Evolutionary conservation across 2,888 invertebrate species (phyloP), one percentile per base, ranked within the genome.

Genomic region (Callosobruchus maculatus): DNA sequence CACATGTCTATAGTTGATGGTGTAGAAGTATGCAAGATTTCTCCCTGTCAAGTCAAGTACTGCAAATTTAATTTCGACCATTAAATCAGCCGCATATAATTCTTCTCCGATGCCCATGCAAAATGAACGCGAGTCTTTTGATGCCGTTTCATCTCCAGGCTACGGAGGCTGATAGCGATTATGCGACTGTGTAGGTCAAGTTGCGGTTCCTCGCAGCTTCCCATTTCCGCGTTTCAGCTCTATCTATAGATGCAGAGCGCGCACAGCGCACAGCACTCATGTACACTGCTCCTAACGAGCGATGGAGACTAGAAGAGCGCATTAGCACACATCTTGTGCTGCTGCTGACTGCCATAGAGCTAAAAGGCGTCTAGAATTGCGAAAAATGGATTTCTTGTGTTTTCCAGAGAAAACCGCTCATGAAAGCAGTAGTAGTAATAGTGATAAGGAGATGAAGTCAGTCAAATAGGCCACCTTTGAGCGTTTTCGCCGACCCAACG

Each of bases 181-280:
- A 49, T 49, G 49, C 49, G 49, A 49, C 49, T 49, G 49, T 20
- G 31, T 71, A 68, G 68, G 68, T 71, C 71, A 31, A 71, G 30
- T 30, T 71, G 71, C 71, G 71, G 71, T 22, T 71, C 71, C 21
- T 30, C 22, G 31, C 26, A 26, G 49, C 71, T 71, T 71, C 71
- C 71, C 71, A 31, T 71, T 71, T 22, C 20, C 49, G 21, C 26
- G 21, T 71, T 70, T 71, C 26, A 71, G 31, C 26, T 49, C 31
- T 71, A 26, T 71, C 71, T 49, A 49, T 49, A 49, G 49, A 3
- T 7, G 49, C 49, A 49, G 3, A 4, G 26, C 26, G 49, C 49
- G 13, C 49, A 18, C 30, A 3, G 30, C 30, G 3, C 30, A 30
- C 49, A 49, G 49, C 49, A 49, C 49, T 49, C 13, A 26, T 26